These are phyloP conservation scores for Brienomyrus brachyistius DNA, from an alignment of 2,113 vertebrate species.

Conservation along the genomic window DNA sequence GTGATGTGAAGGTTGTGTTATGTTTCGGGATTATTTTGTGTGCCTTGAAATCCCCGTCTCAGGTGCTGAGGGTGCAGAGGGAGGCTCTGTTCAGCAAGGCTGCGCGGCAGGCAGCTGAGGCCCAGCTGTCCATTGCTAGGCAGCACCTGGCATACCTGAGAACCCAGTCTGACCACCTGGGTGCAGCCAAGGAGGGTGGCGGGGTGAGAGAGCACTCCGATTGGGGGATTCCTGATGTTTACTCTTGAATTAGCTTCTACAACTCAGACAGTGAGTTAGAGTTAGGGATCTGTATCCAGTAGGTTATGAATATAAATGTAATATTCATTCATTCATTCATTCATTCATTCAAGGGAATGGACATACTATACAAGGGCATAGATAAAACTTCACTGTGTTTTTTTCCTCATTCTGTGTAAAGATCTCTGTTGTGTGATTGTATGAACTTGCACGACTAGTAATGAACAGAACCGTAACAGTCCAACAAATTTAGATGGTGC, in stretches of 20 bases:
- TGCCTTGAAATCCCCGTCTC: neutral
- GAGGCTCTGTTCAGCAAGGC: slow-evolving; percentile 90
- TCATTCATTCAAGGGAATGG: neutral
- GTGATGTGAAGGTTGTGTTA: neutral
- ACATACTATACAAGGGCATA: neutral
- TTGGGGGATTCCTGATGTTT: neutral
- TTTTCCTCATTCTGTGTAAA: neutral
- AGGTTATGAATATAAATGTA: neutral
- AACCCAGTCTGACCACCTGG: slow-evolving; percentile 60
- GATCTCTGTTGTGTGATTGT: neutral
- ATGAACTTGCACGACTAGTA: neutral
- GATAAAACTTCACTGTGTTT: neutral
- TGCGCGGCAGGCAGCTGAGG: slow-evolving; percentile 78
- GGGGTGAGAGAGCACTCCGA: slow-evolving; percentile 61
- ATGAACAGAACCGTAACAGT: neutral
- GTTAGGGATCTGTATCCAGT: neutral
- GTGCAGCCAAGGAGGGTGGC: slow-evolving; percentile 75
- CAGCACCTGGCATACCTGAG: slow-evolving; percentile 71
- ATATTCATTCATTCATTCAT: neutral
- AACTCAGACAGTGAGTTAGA: neutral
- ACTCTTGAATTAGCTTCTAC: too few species aligned
- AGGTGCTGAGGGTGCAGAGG: slow-evolving; percentile 87
- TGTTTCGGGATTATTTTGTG: neutral
- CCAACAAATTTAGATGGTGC: neutral
- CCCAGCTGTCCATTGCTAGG: slow-evolving; percentile 64